Evolutionary conservation across 1,140 invertebrate species (phyloP).

Genomic region (Onthophagus taurus): DNA sequence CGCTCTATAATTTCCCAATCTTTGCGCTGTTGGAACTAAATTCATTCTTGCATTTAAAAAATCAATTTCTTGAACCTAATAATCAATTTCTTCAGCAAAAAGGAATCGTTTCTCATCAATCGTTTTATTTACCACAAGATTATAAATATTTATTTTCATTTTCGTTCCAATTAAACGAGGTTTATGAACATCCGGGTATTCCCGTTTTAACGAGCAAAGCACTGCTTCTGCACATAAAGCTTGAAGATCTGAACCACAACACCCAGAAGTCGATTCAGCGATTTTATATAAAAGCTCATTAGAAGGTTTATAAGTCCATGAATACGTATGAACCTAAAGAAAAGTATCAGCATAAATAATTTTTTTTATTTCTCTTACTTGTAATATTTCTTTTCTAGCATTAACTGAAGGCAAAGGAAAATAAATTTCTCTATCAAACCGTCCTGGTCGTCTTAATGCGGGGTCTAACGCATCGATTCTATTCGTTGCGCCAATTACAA

Average conservation of each 20-base stretch:
- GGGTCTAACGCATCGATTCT: conserved; percentile 74
- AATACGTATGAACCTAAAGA: conserved; percentile 26
- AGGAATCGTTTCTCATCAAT: not conserved
- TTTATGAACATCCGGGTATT: conserved; percentile 82
- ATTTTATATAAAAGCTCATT: conserved; percentile 49
- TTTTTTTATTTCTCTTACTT: conserved; percentile 15
- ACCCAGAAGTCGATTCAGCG: conserved; percentile 69
- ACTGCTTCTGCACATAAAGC: conserved; percentile 80
- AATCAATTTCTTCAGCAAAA: not conserved
- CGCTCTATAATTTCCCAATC: conserved; percentile 20
- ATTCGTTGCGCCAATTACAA: conserved; percentile 80
- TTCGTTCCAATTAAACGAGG: conserved; percentile 55
- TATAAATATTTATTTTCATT: conserved; percentile 65
- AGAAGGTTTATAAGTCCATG: conserved; percentile 38
- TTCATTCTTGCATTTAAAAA: conserved; percentile 53
- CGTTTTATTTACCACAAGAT: conserved; percentile 52
- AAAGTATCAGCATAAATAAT: not conserved
- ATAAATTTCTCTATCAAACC: conserved; percentile 73
- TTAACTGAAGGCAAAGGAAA: conserved; percentile 57
- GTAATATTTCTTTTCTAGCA: conserved; percentile 37
- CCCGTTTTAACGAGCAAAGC: conserved; percentile 64
- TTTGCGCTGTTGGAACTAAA: conserved; percentile 50
- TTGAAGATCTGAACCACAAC: conserved; percentile 84
- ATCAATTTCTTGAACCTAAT: conserved; percentile 49
- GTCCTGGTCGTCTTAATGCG: conserved; percentile 67